Evolutionary conservation across 2,888 invertebrate genomes (phyloP), one percentile per base, ranked within the genome.

Genomic region (Sturmia bella): DNA sequence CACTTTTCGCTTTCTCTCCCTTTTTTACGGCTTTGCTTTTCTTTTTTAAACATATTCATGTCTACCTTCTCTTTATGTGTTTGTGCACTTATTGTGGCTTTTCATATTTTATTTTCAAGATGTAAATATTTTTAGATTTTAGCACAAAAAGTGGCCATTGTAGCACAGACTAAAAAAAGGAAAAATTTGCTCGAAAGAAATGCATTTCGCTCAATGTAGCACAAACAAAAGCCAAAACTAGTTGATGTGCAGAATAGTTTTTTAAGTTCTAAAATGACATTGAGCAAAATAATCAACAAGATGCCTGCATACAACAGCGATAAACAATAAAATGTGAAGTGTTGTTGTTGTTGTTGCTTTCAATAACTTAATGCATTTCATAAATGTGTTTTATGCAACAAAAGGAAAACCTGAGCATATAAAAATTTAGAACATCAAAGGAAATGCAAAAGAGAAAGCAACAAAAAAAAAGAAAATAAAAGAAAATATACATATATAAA

Each of bases 211-310:
- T n/a, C 54, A 56, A 70, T 37, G 37, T 43, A 50, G 6, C 13
- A 21, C 52, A 61, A n/a, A 52, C 39, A 68, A 45, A 61, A 21
- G n/a, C 57, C 66, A 59, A 41, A 56, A 54, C 39, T 48, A 72
- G 1, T 9, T 32, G 9, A 7, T 80, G 68, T 76, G 66, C 68
- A 80, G 76, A 80, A 75, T 59, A 70, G 75, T 70, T 72, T 70
- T 72, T 70, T 80, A 66, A 70, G 64, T 72, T 66, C 48, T 59
- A 59, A 59, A 80, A 66, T 76, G 80, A 72, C 80, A 80, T 80
- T 80, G 80, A 80, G 68, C 63, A 74, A 79, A 69, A 61, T 57
- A 84, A 76, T 74, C 56, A 57, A 32, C 50, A 15, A 73, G 21
- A 45, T 45, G 21, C 48, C n/a, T n/a, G n/a, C n/a, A n/a, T 57